These are phyloP conservation scores for Lepidotrigona ventralis DNA, from an alignment of 1,140 invertebrate genomes.

Conservation along the genomic window DNA sequence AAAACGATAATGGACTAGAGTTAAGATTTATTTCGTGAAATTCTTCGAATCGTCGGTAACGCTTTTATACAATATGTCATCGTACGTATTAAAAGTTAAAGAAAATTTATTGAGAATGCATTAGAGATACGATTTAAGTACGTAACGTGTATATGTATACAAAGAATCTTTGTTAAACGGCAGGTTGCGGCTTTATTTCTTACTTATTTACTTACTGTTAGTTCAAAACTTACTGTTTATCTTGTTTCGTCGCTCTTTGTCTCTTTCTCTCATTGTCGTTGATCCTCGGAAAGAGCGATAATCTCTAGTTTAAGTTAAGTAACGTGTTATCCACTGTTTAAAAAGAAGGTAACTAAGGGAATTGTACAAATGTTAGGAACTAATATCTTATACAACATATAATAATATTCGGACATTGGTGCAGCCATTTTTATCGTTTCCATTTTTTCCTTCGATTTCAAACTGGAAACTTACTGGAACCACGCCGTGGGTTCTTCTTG, in stretches of 20 bases:
- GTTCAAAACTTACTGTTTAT: not conserved
- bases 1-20: not conserved
- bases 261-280: not conserved
- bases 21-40: conserved; percentile 39
- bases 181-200: not conserved
- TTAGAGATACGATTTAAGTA: conserved; percentile 33
- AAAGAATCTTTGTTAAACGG: conserved; percentile 1
- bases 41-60: conserved; percentile 26
- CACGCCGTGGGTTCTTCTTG: too few relatives aligned
- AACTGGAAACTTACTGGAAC: not conserved
- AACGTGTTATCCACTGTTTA: not conserved
- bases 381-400: not conserved
- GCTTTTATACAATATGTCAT: conserved; percentile 31
- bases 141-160: not conserved
- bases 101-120: not conserved
- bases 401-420: not conserved
- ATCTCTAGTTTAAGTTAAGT: not conserved
- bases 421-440: too few relatives aligned
- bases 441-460: not conserved
- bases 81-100: conserved; percentile 17
- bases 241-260: not conserved
- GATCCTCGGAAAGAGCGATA: not conserved
- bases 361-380: conserved; percentile 17
- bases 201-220: not conserved
- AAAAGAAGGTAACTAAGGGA: not conserved